phyloP scores from a whole-genome alignment of 2,797 vertebrate species.

The Malurus leucopterus region DNA sequence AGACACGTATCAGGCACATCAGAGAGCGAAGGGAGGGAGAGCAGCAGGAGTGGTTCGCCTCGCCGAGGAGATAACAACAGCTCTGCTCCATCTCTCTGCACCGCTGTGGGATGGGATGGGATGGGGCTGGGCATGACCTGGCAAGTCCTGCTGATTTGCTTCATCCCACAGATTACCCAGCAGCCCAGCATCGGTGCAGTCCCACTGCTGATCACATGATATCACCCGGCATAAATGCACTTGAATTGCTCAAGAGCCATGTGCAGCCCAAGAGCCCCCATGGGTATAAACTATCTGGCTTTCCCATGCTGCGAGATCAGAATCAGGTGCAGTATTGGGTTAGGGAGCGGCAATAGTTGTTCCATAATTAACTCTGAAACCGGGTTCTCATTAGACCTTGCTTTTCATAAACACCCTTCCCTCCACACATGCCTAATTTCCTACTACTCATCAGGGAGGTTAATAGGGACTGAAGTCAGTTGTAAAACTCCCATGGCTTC shows the following conservation, averaged over 20 bases:
- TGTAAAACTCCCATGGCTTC: constrained; percentile 14
- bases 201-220: constrained; percentile 50
- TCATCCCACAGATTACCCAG: constrained; percentile 66
- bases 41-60: constrained; percentile 41
- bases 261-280: constrained; percentile 53
- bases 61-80: constrained; percentile 38
- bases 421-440: constrained; percentile 52
- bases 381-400: constrained; percentile 47
- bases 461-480: constrained; percentile 37
- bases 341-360: constrained; percentile 53
- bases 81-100: constrained; percentile 23
- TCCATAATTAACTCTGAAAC: constrained; percentile 62
- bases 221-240: constrained; percentile 45
- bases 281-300: constrained; percentile 52
- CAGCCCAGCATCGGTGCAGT: constrained; percentile 10
- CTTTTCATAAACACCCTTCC: constrained; percentile 59
- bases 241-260: constrained; percentile 57
- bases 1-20: constrained; percentile 49
- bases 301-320: constrained; percentile 47
- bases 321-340: constrained; percentile 19
- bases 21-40: constrained; percentile 57
- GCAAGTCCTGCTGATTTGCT: constrained; percentile 61
- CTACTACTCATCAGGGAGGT: constrained; percentile 34
- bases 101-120: constrained; percentile 47
- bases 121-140: constrained; percentile 57